These are phyloP conservation scores for Crioceris asparagi DNA, from an alignment of 2,888 invertebrate species.

Conservation along the genomic window DNA sequence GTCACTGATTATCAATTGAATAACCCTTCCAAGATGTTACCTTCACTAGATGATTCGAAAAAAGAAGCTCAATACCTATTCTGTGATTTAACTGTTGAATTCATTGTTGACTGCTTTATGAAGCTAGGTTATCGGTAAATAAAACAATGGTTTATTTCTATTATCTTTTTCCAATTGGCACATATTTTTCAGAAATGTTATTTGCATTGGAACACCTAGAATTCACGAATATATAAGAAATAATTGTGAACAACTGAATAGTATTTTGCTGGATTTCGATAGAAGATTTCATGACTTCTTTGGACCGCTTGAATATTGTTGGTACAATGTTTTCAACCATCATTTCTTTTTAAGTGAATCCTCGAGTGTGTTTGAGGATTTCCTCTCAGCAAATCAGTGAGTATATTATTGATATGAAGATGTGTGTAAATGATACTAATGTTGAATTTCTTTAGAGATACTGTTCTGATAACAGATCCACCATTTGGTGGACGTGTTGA, in stretches of 20 bases:
- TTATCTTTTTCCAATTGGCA: background rate
- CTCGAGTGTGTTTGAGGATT: slow-evolving; percentile 47
- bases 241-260: slow-evolving; percentile 38
- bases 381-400: slow-evolving; percentile 46
- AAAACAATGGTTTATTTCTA: background rate
- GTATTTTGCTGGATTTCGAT: slow-evolving; percentile 74
- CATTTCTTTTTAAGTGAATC: slow-evolving; percentile 64
- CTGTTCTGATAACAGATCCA: slow-evolving; percentile 68
- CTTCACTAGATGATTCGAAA: slow-evolving; percentile 60
- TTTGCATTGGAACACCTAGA: slow-evolving; percentile 82
- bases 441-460: slow-evolving; percentile 26
- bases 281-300: slow-evolving; percentile 58
- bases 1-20: slow-evolving; percentile 48
- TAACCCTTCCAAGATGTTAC: slow-evolving; percentile 57
- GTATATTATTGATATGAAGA: slow-evolving; percentile 35
- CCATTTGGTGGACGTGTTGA: slow-evolving; percentile 88
- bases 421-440: background rate
- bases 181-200: slow-evolving; percentile 47
- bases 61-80: slow-evolving; percentile 86
- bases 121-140: slow-evolving; percentile 48
- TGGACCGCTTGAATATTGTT: slow-evolving; percentile 54
- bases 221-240: slow-evolving; percentile 58
- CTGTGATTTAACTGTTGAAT: slow-evolving; percentile 52
- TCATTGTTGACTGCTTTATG: slow-evolving; percentile 51
- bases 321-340: slow-evolving; percentile 88